A percentile compares a stretch with the other conserved stretches of the same genome.
These are phyloP conservation scores for Geophilus truncorum DNA, from an alignment of 2,888 invertebrate species.

Conservation along the genomic window DNA sequence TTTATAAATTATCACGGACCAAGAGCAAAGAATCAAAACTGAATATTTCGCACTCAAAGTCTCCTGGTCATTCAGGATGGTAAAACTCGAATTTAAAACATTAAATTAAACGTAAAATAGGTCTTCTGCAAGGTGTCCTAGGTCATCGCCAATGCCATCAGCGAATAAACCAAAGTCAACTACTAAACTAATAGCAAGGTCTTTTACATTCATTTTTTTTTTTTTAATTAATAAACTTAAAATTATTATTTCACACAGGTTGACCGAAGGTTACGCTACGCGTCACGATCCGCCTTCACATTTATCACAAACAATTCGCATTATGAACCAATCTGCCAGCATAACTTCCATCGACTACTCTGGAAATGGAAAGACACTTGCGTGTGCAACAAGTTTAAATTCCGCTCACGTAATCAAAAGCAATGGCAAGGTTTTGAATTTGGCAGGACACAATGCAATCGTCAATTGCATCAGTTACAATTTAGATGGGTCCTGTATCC, in stretches of 20 bases:
- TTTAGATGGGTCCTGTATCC: slow-evolving; percentile 18
- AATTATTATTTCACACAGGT: not conserved
- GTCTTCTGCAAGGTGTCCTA: not conserved
- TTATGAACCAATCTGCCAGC: not conserved
- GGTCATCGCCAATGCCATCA: not conserved
- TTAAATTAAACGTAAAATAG: not conserved
- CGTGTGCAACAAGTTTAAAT: not conserved
- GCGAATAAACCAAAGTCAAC: not conserved
- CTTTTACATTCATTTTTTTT: not conserved
- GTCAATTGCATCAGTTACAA: slow-evolving; percentile 29
- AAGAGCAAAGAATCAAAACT: not conserved
- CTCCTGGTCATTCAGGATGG: not conserved
- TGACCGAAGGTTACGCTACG: not conserved
- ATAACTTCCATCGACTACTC: not conserved
- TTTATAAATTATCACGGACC: not conserved
- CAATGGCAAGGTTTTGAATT: slow-evolving; percentile 13
- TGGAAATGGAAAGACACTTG: slow-evolving; percentile 20
- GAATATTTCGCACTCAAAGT: not conserved
- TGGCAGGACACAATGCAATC: slow-evolving; percentile 29
- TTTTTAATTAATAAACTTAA: too few relatives aligned
- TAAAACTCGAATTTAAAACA: not conserved
- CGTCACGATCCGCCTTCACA: not conserved
- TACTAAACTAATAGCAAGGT: not conserved
- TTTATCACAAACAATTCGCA: not conserved
- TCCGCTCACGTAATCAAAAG: slow-evolving; percentile 22